Base-by-base conservation (phyloP, 2,888 invertebrate genomes). In the Drosophila suboccidentalis region DNA sequence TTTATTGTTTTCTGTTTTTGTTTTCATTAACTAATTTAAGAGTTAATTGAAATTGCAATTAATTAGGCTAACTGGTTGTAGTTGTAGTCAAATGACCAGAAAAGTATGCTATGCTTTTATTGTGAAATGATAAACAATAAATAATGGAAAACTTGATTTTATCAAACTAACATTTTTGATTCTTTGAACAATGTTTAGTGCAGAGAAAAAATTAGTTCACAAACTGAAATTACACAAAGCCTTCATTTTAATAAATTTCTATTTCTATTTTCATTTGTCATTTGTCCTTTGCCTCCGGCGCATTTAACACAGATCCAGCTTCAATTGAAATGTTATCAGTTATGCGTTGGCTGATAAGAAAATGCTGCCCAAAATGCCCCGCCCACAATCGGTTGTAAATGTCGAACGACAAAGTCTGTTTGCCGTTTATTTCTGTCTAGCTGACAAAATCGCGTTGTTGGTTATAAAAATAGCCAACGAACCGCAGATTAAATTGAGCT, bases 391-490 rank as follows among this genome's bases (percentile, higher is more conserved):
- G 13, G 38, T 32, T 41, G 15, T n/a, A 54, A 47, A 62, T 39
- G 46, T 63, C 43, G 34, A 51, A 34, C 11, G 36, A 29, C 49
- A 67, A 57, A 19, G 41, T 11, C 29, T 13, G 13, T 55, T 22
- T 10, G 19, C 49, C 29, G 29, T 54, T 54, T 60, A 65, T 72
- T 60, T 51, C 41, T 43, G 38, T 64, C 55, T 44, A 36, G 49
- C 32, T 41, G 36, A 34, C 9, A 49, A 51, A 50, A 60, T 60
- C 22, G 9, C 8, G 22, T 22, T 22, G 38, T 60, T 36, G 13
- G n/a, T 32, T 70, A 38, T 59, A 75, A 57, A 76, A 76, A 63
- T 57, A 60, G 66, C 51, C 47, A 54, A 22, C 15, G 15, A 49
- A 36, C 44, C 53, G 43, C 34, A 70, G 65, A 59, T 65, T 62